Evolutionary conservation across 2,113 vertebrate species (phyloP).

Genomic region (Pterophyllum scalare): DNA sequence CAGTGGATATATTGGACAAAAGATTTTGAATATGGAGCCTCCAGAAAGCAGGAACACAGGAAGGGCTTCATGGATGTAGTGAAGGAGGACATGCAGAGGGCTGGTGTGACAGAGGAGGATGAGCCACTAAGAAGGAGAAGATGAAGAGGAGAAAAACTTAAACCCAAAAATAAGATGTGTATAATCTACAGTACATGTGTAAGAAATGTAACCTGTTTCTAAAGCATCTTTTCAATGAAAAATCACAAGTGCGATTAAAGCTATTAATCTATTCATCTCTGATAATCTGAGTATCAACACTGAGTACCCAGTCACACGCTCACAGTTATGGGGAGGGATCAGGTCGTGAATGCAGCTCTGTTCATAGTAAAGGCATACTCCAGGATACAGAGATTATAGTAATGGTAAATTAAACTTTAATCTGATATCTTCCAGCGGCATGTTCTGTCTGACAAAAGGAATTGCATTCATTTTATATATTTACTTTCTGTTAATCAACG

Average conservation of each 20-base stretch:
- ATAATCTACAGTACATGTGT: not conserved
- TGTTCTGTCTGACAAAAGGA: not conserved
- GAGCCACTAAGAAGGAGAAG: not conserved
- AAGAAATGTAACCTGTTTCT: not conserved
- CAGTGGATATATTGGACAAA: not conserved
- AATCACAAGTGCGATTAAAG: not conserved
- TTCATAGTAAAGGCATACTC: not conserved
- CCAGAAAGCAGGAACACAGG: not conserved
- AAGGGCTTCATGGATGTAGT: not conserved
- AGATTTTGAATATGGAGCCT: not conserved
- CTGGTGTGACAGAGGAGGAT: not conserved
- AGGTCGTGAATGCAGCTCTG: not conserved
- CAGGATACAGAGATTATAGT: not conserved
- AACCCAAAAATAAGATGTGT: not conserved
- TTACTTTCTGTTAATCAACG: not conserved
- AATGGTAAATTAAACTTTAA: not conserved
- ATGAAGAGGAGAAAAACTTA: not conserved
- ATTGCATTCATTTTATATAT: accelerated
- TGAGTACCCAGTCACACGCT: not conserved
- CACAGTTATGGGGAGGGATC: not conserved
- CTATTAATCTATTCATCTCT: not conserved
- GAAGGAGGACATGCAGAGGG: not conserved
- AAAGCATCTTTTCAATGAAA: not conserved
- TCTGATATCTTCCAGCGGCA: not conserved
- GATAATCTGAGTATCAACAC: not conserved